A percentile compares a stretch with the other conserved stretches of the same genome.
Evolutionary conservation across 1,140 invertebrate genomes (phyloP).

Genomic region (Formica selysi): DNA sequence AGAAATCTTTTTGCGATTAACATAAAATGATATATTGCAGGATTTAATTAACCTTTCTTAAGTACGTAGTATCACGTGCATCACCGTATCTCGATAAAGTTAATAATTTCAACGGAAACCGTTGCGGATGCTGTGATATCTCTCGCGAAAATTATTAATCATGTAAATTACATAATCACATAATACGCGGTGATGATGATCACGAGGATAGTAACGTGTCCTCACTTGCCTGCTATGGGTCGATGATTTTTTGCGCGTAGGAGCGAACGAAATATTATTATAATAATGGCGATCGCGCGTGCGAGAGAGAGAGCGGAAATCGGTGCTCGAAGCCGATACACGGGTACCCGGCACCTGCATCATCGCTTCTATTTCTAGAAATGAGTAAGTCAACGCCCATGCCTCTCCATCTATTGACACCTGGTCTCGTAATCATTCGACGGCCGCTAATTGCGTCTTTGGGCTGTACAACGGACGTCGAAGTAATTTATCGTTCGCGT

Average conservation of each 20-base stretch:
- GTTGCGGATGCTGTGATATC: constrained; percentile 18
- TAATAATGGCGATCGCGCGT: constrained; percentile 47
- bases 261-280: constrained; percentile 6
- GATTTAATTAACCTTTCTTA: neutral
- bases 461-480: neutral
- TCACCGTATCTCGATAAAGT: neutral
- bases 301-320: constrained; percentile 65
- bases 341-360: constrained; percentile 69
- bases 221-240: constrained; percentile 39
- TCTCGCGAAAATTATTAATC: constrained; percentile 38
- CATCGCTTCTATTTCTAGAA: constrained; percentile 85
- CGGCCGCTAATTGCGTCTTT: constrained; percentile 61
- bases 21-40: neutral
- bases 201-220: neutral
- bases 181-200: neutral
- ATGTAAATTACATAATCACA: neutral
- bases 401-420: constrained; percentile 77
- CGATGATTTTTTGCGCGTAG: constrained; percentile 53
- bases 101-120: constrained; percentile 30
- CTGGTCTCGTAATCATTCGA: constrained; percentile 72
- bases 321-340: constrained; percentile 58
- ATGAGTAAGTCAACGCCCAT: constrained; percentile 84
- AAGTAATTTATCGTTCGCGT: constrained; percentile 43
- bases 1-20: neutral
- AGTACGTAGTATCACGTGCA: neutral